Percentiles rank a stretch among this genome's conserved stretches.
Evolutionary conservation across 2,797 vertebrate genomes (phyloP).

Genomic region (Micropoecilia bifurca): DNA sequence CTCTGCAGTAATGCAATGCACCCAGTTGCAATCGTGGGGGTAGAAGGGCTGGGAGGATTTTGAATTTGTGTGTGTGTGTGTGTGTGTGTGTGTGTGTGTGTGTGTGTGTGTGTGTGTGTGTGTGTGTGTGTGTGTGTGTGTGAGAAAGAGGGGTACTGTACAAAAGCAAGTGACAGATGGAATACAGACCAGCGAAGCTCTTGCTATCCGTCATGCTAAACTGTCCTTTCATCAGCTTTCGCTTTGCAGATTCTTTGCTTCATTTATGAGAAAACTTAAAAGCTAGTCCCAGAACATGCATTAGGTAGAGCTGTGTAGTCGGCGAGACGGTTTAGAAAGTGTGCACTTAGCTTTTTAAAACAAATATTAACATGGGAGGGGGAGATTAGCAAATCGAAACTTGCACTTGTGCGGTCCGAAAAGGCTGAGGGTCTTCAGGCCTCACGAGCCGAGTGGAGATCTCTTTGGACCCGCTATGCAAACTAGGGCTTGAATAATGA

Average conservation of each 20-base stretch:
- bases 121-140: constrained; percentile 34
- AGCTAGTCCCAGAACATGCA: not conserved
- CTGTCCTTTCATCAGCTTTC: constrained; percentile 43
- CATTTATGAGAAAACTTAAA: not conserved
- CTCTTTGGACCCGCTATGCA: constrained; percentile 86
- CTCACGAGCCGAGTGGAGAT: constrained; percentile 75
- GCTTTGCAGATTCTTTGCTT: constrained; percentile 19
- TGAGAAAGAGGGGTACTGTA: constrained; percentile 63
- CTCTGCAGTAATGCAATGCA: constrained; percentile 83
- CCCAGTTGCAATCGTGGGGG: constrained; percentile 48
- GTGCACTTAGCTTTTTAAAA: constrained; percentile 65
- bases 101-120: constrained; percentile 24
- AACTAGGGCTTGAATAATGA: constrained; percentile 87
- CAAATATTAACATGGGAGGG: constrained; percentile 75
- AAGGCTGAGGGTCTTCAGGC: constrained; percentile 74
- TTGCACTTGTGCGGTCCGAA: constrained; percentile 74
- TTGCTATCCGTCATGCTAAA: constrained; percentile 67
- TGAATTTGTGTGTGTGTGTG: constrained; percentile 23
- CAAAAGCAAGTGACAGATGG: constrained; percentile 75
- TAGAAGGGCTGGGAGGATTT: constrained; percentile 27
- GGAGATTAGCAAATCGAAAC: constrained; percentile 76
- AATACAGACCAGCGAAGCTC: constrained; percentile 64
- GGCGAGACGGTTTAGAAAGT: constrained; percentile 46
- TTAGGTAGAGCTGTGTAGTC: constrained; percentile 5
- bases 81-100: constrained; percentile 29